Percentiles rank a stretch among this genome's conserved stretches.
Conservation (phyloP, 2,113 vertebrate genomes). For the Antechinus flavipes region DNA sequence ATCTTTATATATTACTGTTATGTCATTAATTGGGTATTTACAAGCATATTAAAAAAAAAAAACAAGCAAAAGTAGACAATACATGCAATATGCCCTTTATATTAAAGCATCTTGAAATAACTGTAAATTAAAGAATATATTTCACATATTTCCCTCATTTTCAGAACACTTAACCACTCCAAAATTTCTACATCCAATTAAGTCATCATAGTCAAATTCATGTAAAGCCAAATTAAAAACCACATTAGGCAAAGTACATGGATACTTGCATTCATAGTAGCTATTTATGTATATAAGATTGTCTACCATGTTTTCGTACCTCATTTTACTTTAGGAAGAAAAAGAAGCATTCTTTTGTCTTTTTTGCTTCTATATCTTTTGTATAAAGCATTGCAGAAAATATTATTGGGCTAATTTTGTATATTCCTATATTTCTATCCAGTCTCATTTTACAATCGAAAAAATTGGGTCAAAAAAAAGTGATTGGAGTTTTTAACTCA, state of each 20-base stretch:
- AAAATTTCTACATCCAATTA: neutral
- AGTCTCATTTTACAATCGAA: neutral
- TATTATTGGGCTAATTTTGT: neutral
- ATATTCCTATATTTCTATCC: neutral
- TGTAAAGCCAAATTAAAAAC: neutral
- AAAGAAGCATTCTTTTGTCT: neutral
- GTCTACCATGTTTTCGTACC: neutral
- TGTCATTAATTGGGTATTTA: neutral
- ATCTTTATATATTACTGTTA: fast-evolving
- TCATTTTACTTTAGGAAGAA: too few relatives aligned
- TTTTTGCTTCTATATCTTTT: neutral
- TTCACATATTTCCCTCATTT: neutral
- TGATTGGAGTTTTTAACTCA: neutral
- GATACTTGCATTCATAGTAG: neutral
- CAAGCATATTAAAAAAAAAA: neutral
- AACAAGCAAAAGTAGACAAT: neutral
- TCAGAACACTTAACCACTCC: neutral
- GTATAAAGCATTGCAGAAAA: neutral
- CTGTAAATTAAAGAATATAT: neutral
- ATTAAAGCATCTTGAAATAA: neutral
- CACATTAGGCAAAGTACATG: neutral
- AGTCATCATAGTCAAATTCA: neutral
- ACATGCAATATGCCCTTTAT: neutral
- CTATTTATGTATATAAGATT: neutral
- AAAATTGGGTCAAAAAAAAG: neutral